Percentiles rank a stretch among this genome's conserved stretches.
phyloP scores from a whole-genome alignment of 2,113 vertebrate genomes.

The Hydropotes inermis region DNA sequence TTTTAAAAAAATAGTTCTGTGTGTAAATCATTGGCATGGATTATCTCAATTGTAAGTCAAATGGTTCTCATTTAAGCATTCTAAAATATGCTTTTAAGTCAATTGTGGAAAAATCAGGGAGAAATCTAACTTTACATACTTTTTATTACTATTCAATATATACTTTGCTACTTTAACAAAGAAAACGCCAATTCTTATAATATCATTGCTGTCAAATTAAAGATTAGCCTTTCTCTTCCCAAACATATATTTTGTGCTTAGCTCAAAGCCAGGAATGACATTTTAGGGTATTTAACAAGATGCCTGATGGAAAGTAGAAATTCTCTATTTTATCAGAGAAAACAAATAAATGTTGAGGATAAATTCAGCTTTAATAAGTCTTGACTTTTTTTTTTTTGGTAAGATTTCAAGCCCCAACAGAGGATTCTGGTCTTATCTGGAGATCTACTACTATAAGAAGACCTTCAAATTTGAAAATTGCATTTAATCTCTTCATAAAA shows the following conservation, averaged over 20 bases:
- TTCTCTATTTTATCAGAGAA: slow-evolving; percentile 17
- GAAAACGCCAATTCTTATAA: background rate
- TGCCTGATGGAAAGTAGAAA: background rate
- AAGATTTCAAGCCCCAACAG: background rate
- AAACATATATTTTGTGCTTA: slow-evolving; percentile 26
- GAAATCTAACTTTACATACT: background rate
- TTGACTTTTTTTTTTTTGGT: background rate
- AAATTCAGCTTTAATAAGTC: background rate
- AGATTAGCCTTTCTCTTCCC: background rate
- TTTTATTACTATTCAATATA: background rate
- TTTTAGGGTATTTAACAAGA: slow-evolving; percentile 15
- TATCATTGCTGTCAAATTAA: background rate
- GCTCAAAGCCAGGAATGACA: background rate
- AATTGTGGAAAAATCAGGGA: background rate
- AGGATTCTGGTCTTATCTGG: background rate
- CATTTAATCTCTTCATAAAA: background rate
- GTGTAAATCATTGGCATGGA: background rate
- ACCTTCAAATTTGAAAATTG: background rate
- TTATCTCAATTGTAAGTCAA: slow-evolving; percentile 55
- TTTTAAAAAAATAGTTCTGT: background rate
- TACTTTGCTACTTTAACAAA: slow-evolving; percentile 14
- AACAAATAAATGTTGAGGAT: background rate
- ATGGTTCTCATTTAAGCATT: background rate
- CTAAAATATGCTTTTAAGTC: slow-evolving; percentile 40
- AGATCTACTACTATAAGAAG: background rate